Evolutionary conservation across 2,888 invertebrate genomes (phyloP), one percentile per base, ranked within the genome.

Genomic region (Philereme vetulata): DNA sequence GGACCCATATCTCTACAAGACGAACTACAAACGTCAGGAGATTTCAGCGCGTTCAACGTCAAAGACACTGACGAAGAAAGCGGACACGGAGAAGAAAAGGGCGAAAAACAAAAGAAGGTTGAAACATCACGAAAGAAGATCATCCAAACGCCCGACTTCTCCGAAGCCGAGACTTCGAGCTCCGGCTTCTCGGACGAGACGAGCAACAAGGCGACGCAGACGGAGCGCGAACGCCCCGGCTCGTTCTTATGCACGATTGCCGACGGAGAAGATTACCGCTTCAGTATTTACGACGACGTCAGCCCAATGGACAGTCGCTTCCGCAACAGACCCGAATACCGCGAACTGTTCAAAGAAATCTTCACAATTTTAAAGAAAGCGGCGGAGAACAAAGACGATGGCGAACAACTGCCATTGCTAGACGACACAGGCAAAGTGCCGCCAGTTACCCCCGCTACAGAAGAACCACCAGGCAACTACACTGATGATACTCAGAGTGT

Each of bases 151-250:
- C 96, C 96, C 0, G 97, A 96, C 81, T 96, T 96, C 76, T 97
- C 96, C 0, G 97, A 97, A 82, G 95, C 96, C 1, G 97, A 97
- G 82, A 97, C 97, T 0, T 96, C 96, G 32, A 96, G 96, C 10
- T 97, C 97, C 0, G 96, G 96, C 7, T 97, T 96, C 80, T 95
- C 95, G 0, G 97, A 97, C 76, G 97, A 97, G 82, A 96, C 96
- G 1, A 95, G 95, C 82, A 96, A 96, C 82, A 97, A 96, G 78
- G 93, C 93, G 3, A 97, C 97, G 4, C 97, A 97, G 79, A 97
- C 97, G 0, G 97, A 97, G 65, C 94, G 93, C 42, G 94, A 94
- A 64, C 93, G 95, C 8, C 95, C 95, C 0, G 97, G 96, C n/a
- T 96, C 96, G 10, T 96, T 97, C 84, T 89, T 97, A 52, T 97